phyloP scores from a whole-genome alignment of 2,113 vertebrate genomes.

The Sinocyclocheilus rhinocerous region DNA sequence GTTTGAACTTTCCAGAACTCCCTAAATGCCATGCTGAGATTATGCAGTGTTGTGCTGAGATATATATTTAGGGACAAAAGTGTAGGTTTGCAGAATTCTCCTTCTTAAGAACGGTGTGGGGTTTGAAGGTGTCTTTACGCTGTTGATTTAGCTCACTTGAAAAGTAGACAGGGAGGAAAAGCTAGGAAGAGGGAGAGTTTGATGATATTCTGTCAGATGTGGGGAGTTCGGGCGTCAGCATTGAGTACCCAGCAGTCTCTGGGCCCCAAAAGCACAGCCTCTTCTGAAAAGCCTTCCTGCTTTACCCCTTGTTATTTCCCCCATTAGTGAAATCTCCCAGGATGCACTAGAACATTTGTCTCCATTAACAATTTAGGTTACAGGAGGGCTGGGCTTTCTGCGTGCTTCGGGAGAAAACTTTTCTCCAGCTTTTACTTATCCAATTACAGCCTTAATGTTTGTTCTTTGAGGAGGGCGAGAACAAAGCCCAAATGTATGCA shows the following conservation, averaged over 20 bases:
- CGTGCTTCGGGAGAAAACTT: constrained; percentile 64
- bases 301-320: constrained; percentile 62
- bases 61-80: constrained; percentile 38
- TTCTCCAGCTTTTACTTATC: constrained; percentile 61
- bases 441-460: constrained; percentile 65
- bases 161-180: constrained; percentile 25
- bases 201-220: constrained; percentile 33
- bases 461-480: constrained; percentile 32
- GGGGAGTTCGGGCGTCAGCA: constrained; percentile 12
- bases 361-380: constrained; percentile 79
- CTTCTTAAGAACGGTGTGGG: constrained; percentile 31
- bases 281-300: constrained; percentile 36
- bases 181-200: constrained; percentile 26
- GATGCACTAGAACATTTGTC: constrained; percentile 76
- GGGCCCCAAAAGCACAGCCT: constrained; percentile 39
- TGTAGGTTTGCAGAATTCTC: constrained; percentile 50
- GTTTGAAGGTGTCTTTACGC: constrained; percentile 19
- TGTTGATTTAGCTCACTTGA: constrained; percentile 52
- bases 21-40: constrained; percentile 40
- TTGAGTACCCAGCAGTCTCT: constrained; percentile 39
- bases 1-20: constrained; percentile 47
- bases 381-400: constrained; percentile 65
- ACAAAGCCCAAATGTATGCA: not conserved
- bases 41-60: constrained; percentile 60
- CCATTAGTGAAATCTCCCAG: constrained; percentile 74